Base-by-base conservation (phyloP, 1,140 invertebrate species). In the Drosophila ercepeae region DNA sequence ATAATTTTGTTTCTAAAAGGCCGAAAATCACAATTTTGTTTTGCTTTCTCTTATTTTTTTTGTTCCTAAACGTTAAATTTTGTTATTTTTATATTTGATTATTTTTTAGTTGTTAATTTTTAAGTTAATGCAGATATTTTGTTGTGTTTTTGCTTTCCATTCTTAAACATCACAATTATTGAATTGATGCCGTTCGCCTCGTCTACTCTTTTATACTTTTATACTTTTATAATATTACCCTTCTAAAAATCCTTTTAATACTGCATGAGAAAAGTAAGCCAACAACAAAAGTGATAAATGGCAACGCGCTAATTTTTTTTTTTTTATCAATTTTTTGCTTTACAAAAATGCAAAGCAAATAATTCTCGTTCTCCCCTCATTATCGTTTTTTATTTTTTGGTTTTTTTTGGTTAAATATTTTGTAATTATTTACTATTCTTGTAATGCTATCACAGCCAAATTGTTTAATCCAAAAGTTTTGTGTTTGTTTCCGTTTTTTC, bases 21-120 rank as follows among this genome's bases (percentile, higher is more conserved):
- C 89, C 89, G 89, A 90, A 90, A 90, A 90, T 90, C 89, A 90
- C 89, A 90, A 90, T 90, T 90, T 90, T 90, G 89, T 78, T 90
- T 90, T 89, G 79, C 49, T 75, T 55, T 69, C 78, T 90, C 81
- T 86, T 81, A 73, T 82, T 84, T 75, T 74, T 51, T 82, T 78
- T 81, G 68, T 83, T 90, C 84, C 89, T 90, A 90, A 90, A 90
- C 49, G 39, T 90, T 89, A 76, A 76, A 76, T 86, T 89, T 36
- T 36, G 11, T 36, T 39, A 39, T 86, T 89, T 36, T 36, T 3
- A 13, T 39, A 39, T 14, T 39, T 39, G n/a, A 14, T 39, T 39
- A 13, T 5, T 14, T 39, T 34, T 36, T 36, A 13, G n/a, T 13
- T 39, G 13, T 75, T 78, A 39, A 53, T 27, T 75, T 71, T 36